Evolutionary conservation across 2,797 vertebrate genomes (phyloP).

Genomic region (Anableps anableps): DNA sequence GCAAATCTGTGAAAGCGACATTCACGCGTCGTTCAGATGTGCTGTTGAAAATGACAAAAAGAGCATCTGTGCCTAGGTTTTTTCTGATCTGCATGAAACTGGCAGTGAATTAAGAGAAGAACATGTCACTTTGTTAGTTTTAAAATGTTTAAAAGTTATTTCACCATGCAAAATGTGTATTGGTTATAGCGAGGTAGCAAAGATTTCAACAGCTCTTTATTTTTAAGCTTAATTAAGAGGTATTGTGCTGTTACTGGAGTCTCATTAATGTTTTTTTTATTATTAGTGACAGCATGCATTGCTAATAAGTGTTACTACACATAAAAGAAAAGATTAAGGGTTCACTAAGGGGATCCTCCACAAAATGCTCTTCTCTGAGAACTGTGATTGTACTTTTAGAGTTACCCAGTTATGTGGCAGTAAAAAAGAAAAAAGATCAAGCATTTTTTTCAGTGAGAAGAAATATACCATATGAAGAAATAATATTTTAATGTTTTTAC

Average conservation of each 20-base stretch:
- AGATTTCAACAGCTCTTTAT: neutral
- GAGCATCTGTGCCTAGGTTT: neutral
- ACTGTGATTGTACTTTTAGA: neutral
- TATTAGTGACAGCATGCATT: neutral
- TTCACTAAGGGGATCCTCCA: neutral
- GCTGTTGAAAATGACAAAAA: neutral
- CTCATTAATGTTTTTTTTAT: too few species aligned
- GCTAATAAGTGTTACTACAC: neutral
- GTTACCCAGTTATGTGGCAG: neutral
- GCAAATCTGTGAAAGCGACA: neutral
- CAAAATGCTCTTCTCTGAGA: neutral
- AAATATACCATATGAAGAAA: neutral
- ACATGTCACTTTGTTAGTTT: neutral
- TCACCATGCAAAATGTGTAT: neutral
- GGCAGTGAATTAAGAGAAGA: neutral
- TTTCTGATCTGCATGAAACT: constrained; percentile 2
- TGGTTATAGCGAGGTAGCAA: neutral
- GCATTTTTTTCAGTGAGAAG: neutral
- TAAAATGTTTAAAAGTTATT: neutral
- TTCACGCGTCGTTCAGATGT: neutral
- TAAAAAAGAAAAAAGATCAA: neutral
- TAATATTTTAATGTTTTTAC: neutral
- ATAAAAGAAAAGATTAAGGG: neutral
- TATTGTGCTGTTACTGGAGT: neutral
- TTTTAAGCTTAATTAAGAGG: neutral